Conservation (phyloP, 2,113 vertebrate species). For the Nymphicus hollandicus region DNA sequence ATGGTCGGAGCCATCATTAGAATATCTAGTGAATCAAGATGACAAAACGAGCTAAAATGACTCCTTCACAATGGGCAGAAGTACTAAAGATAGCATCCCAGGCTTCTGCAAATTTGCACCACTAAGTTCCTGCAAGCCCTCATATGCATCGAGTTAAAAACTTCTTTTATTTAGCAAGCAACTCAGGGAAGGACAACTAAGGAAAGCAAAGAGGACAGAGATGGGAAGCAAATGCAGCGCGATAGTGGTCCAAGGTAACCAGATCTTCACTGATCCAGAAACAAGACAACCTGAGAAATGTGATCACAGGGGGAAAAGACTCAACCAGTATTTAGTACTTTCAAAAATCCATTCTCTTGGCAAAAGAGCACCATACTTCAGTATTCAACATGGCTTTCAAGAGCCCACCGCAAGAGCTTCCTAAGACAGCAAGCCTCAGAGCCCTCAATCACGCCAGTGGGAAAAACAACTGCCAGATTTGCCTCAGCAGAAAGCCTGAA, state of each 20-base stretch:
- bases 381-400: not conserved
- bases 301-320: not conserved
- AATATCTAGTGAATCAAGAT: not conserved
- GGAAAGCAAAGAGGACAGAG: not conserved
- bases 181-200: not conserved
- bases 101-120: not conserved
- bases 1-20: not conserved
- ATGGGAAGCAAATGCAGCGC: not conserved
- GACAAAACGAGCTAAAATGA: not conserved
- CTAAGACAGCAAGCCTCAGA: not conserved
- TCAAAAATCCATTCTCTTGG: not conserved
- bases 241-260: not conserved
- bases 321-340: not conserved
- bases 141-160: not conserved
- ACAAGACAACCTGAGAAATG: not conserved
- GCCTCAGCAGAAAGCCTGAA: not conserved
- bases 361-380: not conserved
- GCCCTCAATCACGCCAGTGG: not conserved
- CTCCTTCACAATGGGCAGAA: not conserved
- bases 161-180: not conserved
- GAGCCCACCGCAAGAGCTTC: not conserved
- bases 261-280: not conserved
- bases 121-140: not conserved
- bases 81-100: not conserved
- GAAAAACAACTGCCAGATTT: not conserved